Evolutionary conservation across 2,797 vertebrate genomes (phyloP), one percentile per base, ranked within the genome.

Genomic region (Molothrus ater): DNA sequence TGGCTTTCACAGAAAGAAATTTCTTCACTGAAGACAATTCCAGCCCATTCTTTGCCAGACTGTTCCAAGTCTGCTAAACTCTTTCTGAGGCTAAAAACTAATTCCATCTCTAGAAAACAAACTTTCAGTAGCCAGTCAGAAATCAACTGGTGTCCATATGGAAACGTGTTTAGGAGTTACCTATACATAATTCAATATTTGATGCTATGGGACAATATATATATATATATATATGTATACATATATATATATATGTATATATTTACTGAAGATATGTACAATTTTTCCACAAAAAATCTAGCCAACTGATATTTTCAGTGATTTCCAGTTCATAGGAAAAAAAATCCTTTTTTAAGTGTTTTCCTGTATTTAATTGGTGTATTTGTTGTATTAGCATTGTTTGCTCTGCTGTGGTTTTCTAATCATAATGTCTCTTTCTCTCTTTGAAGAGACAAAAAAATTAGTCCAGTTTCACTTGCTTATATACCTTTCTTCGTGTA

Each of bases 231-330:
- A 22, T 25, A 14, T 47, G 13, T 47, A 22, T 47, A 22, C 25
- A 13, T 24, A 24, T 47, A 13, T 22, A 10, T 10, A 57, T 28
- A 31, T 31, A 19, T 8, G 6, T 71, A 74, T 40, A 10, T 22
- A n/a, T 28, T 34, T 42, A 12, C 11, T 28, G 14, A n/a, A 17
- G 0, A 14, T 34, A 19, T 3, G 26, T 0, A 59, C 7, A 8
- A 6, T 9, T 64, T 86, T 86, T 68, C 8, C 12, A 48, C 1
- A 24, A 45, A 50, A 87, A 57, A 57, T 13, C 5, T 15, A 28
- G 6, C 3, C 4, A n/a, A 4, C 1, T 32, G 5, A 5, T n/a
- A 57, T 51, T 86, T 72, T 56, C 13, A 47, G 4, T 51, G 8
- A 24, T 57, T 78, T 86, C 3, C 1, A 5, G 2, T 65, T 71